Evolutionary conservation across 2,797 vertebrate species (phyloP), one percentile per base, ranked within the genome.

Genomic region (Lutra lutra): DNA sequence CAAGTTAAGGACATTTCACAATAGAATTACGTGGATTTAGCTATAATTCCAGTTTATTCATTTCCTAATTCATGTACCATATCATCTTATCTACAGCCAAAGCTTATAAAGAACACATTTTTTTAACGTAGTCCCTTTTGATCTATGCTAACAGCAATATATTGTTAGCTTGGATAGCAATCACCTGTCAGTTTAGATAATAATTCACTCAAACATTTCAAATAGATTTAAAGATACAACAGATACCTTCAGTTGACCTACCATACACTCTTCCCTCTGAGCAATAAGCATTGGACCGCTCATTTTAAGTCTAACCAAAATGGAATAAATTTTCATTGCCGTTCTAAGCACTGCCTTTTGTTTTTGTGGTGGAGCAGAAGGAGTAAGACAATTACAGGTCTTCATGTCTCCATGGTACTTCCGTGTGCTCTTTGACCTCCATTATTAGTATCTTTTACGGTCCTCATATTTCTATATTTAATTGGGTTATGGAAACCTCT

Each of bases 11-110:
- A 86, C 60, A 97, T 95, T 97, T 98, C 97, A 97, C 94, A 97
- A 97, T 90, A 98, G 97, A 97, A 96, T 98, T 98, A 92, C 78
- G 91, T 96, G 97, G 98, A 98, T 98, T 99, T 98, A 98, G 77
- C 84, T 94, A 86, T 98, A 98, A 98, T 97, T 98, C 97, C 97
- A 97, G 97, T 73, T 98, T 96, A 97, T 98, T 98, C 96, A 29
- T 86, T 94, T 97, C 96, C 84, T 98, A 98, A 98, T 98, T 98
- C 97, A 93, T 93, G 89, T 97, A 98, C 98, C 97, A 96, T 95
- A 97, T 95, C 96, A 86, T 97, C 94, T 98, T 97, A 98, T 97
- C 98, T 96, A 94, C 51, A 97, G 96, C 94, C 93, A 96, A 98
- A 98, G 89, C 56, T 89, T 95, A 97, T 89, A 97, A 97, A 98